Percentiles rank a stretch among this genome's conserved stretches.
phyloP scores from a whole-genome alignment of 1,140 invertebrate species.

The Drosophila bocqueti region DNA sequence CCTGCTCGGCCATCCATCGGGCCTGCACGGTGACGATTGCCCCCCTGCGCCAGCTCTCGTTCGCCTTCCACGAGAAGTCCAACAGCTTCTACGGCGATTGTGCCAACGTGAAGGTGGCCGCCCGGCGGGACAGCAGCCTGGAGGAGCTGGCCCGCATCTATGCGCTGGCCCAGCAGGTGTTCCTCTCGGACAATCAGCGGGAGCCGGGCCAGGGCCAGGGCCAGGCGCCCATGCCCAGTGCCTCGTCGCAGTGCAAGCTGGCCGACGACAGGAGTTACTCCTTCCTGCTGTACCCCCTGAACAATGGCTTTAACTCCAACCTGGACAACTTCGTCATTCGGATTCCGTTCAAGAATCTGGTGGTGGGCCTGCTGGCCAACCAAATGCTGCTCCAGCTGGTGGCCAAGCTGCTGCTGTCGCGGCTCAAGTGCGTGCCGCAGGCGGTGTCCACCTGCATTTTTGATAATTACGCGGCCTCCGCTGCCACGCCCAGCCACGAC shows the following conservation, averaged over 20 bases:
- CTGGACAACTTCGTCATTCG: constrained; percentile 92
- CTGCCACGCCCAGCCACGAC: constrained; percentile 85
- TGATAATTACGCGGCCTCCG: constrained; percentile 83
- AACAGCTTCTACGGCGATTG: constrained; percentile 97
- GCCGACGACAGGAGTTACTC: constrained; percentile 94
- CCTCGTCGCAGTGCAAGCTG: constrained; percentile 64
- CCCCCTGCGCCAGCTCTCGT: constrained; percentile 93
- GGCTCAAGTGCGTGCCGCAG: constrained; percentile 85
- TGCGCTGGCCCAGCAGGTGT: constrained; percentile 94
- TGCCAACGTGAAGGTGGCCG: constrained; percentile 96
- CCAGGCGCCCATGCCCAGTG: constrained; percentile 36
- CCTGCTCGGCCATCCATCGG: constrained; percentile 91
- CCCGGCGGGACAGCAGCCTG: constrained; percentile 92
- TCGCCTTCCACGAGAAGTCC: constrained; percentile 94
- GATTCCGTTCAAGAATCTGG: constrained; percentile 93
- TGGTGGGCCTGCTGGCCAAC: constrained; percentile 95
- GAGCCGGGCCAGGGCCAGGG: constrained; percentile 61
- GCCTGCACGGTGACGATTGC: constrained; percentile 93
- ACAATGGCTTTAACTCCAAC: constrained; percentile 89
- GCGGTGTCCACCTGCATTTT: constrained; percentile 84
- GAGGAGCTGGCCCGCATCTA: constrained; percentile 93
- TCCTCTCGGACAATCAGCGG: constrained; percentile 86
- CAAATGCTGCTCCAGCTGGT: constrained; percentile 96
- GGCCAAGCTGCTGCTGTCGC: constrained; percentile 92
- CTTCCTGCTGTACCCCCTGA: constrained; percentile 94